phyloP scores from a whole-genome alignment of 2,113 vertebrate species.

The Cyprinus carpio region DNA sequence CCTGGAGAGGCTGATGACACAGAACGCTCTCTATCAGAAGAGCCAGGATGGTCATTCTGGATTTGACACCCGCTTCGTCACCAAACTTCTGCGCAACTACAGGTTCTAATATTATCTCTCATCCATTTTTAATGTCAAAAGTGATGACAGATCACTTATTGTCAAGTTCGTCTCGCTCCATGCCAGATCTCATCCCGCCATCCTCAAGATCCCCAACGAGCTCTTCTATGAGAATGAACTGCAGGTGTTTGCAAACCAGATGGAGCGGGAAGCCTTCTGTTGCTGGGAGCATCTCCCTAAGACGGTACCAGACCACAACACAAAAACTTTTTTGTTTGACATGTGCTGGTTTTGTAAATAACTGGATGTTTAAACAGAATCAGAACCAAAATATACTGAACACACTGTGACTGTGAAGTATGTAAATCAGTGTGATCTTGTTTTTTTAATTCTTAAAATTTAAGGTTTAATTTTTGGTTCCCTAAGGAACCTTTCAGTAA shows the following conservation, averaged over 20 bases:
- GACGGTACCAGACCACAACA: slow-evolving; percentile 67
- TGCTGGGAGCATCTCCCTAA: slow-evolving; percentile 82
- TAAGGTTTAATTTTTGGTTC: no score
- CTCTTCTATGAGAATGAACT: slow-evolving; percentile 88
- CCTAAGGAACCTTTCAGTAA: neutral
- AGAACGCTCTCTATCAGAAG: slow-evolving; percentile 82
- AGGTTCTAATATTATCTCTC: slow-evolving; percentile 72
- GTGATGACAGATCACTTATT: neutral
- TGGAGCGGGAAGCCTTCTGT: slow-evolving; percentile 78
- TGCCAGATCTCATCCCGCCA: slow-evolving; percentile 85
- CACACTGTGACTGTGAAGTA: neutral
- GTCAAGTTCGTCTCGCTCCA: neutral
- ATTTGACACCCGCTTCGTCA: slow-evolving; percentile 83
- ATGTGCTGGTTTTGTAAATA: neutral
- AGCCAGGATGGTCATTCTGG: slow-evolving; percentile 34
- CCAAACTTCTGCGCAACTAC: slow-evolving; percentile 92
- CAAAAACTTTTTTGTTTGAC: neutral
- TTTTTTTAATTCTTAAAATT: neutral
- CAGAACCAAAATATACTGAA: neutral
- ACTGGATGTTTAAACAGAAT: neutral
- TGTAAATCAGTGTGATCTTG: neutral
- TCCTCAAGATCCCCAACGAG: slow-evolving; percentile 85
- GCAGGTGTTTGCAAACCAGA: slow-evolving; percentile 70
- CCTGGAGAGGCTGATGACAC: slow-evolving; percentile 87
- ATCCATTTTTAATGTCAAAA: neutral